phyloP scores from a whole-genome alignment of 2,797 vertebrate genomes.

The Pangasius sanitwongsei region DNA sequence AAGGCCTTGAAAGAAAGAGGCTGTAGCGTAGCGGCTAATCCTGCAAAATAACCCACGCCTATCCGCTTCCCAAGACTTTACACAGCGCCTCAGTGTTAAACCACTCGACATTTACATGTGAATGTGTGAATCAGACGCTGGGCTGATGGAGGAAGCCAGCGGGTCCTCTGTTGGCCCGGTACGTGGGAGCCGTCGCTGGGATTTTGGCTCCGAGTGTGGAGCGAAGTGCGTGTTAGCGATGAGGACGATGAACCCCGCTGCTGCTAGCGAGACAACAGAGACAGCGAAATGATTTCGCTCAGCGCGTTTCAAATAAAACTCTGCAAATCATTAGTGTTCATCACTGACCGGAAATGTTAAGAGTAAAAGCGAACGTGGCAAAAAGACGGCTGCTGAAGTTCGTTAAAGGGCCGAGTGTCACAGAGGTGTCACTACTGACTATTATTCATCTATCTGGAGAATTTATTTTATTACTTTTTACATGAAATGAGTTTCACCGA shows the following conservation, averaged over 20 bases:
- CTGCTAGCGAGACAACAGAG: background rate
- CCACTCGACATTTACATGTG: conserved; percentile 74
- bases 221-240: background rate
- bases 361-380: background rate
- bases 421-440: background rate
- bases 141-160: conserved; percentile 56
- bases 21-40: conserved; percentile 64
- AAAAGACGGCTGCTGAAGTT: background rate
- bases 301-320: background rate
- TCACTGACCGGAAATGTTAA: no score
- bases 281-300: background rate
- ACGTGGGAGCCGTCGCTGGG: conserved; percentile 52
- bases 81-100: conserved; percentile 53
- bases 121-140: conserved; percentile 62
- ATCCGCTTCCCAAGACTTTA: conserved; percentile 68
- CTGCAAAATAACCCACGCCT: conserved; percentile 57
- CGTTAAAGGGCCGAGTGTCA: background rate
- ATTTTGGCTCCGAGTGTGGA: conserved; percentile 57
- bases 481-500: background rate
- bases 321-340: background rate
- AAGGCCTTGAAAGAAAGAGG: conserved; percentile 55
- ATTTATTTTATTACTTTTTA: background rate
- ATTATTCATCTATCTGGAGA: background rate
- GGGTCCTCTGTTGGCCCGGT: conserved; percentile 55
- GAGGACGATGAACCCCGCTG: background rate